Conservation (phyloP, 2,113 vertebrate genomes). For the Dromaius novaehollandiae region DNA sequence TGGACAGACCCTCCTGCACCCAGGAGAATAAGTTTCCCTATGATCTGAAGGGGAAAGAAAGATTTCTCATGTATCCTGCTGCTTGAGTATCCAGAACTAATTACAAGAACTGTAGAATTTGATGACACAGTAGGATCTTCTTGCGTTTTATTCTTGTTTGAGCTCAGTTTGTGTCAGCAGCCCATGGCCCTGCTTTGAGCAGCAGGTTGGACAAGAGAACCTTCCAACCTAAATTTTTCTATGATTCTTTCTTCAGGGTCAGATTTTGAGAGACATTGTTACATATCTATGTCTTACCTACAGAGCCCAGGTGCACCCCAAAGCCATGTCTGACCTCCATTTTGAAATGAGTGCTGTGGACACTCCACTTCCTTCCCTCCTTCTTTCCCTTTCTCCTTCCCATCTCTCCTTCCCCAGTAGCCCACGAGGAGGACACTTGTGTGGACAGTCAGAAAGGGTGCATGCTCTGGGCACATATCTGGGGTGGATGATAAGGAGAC, state of each 20-base stretch:
- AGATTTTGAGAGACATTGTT: not conserved
- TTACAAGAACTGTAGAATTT: not conserved
- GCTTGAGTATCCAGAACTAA: not conserved
- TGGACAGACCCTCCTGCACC: not conserved
- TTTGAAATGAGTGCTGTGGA: not conserved
- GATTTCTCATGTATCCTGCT: not conserved
- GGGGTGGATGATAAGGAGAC: not conserved
- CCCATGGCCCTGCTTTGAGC: not conserved
- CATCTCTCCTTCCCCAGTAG: not conserved
- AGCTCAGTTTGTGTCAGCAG: not conserved
- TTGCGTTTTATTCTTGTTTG: not conserved
- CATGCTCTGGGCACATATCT: not conserved
- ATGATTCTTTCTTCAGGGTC: not conserved
- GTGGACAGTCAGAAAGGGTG: not conserved
- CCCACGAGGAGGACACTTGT: not conserved
- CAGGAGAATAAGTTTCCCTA: not conserved
- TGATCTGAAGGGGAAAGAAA: not conserved
- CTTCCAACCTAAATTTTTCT: not conserved
- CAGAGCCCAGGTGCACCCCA: not conserved
- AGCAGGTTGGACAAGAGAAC: not conserved
- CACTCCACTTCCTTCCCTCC: not conserved
- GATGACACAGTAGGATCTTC: not conserved
- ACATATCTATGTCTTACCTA: not conserved
- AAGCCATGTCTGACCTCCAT: not conserved
- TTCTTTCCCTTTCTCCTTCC: not conserved